These are phyloP conservation scores for Luperina nickerlii DNA, from an alignment of 2,888 invertebrate species.

Conservation along the genomic window DNA sequence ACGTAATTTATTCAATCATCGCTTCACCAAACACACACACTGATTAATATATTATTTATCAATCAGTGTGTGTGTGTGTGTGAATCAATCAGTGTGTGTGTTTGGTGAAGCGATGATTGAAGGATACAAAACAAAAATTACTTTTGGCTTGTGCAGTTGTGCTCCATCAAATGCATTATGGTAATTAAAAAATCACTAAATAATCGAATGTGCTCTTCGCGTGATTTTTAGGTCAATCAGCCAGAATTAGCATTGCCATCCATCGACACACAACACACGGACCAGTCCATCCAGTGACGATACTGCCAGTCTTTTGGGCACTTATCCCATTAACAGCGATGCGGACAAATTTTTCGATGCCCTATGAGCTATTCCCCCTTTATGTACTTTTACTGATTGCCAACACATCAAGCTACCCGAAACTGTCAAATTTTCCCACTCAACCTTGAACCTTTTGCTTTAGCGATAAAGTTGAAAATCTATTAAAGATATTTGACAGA, in stretches of 20 bases:
- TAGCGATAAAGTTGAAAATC: too few relatives aligned
- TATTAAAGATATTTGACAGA: too few relatives aligned
- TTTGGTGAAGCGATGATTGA: too few relatives aligned
- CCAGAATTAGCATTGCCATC: neutral
- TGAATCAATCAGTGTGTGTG: too few relatives aligned
- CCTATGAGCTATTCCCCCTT: neutral
- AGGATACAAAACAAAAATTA: neutral
- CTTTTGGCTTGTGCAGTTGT: neutral
- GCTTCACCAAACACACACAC: neutral
- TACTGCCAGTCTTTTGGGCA: neutral
- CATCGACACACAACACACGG: neutral
- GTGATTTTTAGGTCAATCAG: neutral
- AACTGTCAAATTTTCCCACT: too few relatives aligned
- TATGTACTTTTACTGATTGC: too few relatives aligned
- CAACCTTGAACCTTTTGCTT: too few relatives aligned
- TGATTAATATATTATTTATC: slow-evolving; percentile 24
- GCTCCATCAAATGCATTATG: neutral
- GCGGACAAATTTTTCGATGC: neutral
- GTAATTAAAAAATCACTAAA: neutral
- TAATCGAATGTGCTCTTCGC: neutral
- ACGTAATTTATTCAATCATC: slow-evolving; percentile 9
- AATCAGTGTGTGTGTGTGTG: too few relatives aligned
- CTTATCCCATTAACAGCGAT: neutral
- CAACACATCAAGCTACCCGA: too few relatives aligned
- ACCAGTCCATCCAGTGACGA: neutral